Evolutionary conservation across 1,140 invertebrate species (phyloP).

Genomic region (Drosophila sulfurigaster): DNA sequence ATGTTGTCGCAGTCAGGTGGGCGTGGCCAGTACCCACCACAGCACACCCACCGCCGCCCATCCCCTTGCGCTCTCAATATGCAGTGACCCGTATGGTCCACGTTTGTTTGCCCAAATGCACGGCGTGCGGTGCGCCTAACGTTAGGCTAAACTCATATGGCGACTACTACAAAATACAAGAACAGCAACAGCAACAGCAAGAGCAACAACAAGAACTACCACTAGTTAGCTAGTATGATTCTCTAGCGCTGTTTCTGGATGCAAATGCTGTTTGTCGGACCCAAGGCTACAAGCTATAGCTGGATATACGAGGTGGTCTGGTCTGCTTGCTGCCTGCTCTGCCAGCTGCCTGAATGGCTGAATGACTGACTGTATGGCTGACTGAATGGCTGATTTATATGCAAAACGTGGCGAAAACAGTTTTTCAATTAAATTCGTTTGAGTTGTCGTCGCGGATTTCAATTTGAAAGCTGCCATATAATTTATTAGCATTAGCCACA

Average conservation of each 20-base stretch:
- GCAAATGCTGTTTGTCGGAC: slow-evolving; percentile 52
- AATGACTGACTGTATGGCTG: slow-evolving; percentile 35
- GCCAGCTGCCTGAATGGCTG: background rate
- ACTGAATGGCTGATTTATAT: slow-evolving; percentile 71
- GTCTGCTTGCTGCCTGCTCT: background rate
- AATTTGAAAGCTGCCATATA: slow-evolving; percentile 80
- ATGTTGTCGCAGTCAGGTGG: slow-evolving; percentile 45
- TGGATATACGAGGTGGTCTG: background rate
- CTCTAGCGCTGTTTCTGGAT: slow-evolving; percentile 24
- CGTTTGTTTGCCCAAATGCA: slow-evolving; percentile 79
- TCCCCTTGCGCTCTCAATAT: slow-evolving; percentile 61
- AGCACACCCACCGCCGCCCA: slow-evolving; percentile 26
- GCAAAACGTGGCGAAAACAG: slow-evolving; percentile 77
- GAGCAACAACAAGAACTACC: no score
- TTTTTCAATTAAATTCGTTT: slow-evolving; percentile 83
- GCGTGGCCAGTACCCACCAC: slow-evolving; percentile 23
- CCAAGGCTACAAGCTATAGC: slow-evolving; percentile 33
- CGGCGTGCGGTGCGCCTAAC: slow-evolving; percentile 60
- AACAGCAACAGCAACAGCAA: background rate
- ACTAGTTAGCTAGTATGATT: slow-evolving; percentile 17
- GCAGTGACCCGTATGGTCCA: slow-evolving; percentile 74
- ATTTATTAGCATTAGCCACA: slow-evolving; percentile 81
- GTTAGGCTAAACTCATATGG: slow-evolving; percentile 34
- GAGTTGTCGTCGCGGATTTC: slow-evolving; percentile 79
- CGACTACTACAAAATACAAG: background rate